phyloP scores from a whole-genome alignment of 2,797 vertebrate genomes.

The Micromesistius poutassou region DNA sequence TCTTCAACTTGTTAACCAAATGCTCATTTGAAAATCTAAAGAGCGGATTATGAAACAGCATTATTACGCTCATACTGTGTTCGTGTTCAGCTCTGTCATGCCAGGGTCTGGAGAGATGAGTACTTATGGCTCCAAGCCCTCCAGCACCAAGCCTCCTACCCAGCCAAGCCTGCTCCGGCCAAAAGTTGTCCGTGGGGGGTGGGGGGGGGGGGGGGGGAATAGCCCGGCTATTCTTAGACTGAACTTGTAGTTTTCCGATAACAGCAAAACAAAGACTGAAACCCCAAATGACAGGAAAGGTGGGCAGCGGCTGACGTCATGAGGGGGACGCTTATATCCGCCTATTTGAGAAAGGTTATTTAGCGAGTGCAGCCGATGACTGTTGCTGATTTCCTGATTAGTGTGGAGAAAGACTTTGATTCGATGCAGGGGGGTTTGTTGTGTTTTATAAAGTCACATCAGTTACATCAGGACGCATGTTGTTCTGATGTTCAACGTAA shows the following conservation, averaged over 20 bases:
- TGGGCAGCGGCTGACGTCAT: background rate
- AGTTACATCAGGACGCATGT: background rate
- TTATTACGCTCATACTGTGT: background rate
- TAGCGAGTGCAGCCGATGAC: too few relatives aligned
- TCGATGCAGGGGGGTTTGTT: background rate
- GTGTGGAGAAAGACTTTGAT: too few relatives aligned
- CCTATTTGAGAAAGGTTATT: too few relatives aligned
- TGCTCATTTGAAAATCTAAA: background rate
- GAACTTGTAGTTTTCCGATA: conserved; percentile 30
- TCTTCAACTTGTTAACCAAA: background rate
- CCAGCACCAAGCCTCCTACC: conserved; percentile 20
- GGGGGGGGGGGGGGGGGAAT: conserved; percentile 16
- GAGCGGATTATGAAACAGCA: background rate
- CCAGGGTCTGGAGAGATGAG: background rate
- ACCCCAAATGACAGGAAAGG: conserved; percentile 23
- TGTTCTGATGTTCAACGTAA: background rate
- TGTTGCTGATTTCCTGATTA: too few relatives aligned
- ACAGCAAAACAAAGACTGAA: conserved; percentile 31
- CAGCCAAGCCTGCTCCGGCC: conserved; percentile 43
- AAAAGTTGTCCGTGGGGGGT: conserved; percentile 35
- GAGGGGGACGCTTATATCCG: background rate
- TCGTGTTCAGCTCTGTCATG: background rate
- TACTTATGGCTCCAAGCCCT: background rate
- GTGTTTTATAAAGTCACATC: background rate
- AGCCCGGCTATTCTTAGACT: conserved; percentile 48